Evolutionary conservation across 2,113 vertebrate genomes (phyloP), one percentile per base, ranked within the genome.

Genomic region (Aix galericulata): DNA sequence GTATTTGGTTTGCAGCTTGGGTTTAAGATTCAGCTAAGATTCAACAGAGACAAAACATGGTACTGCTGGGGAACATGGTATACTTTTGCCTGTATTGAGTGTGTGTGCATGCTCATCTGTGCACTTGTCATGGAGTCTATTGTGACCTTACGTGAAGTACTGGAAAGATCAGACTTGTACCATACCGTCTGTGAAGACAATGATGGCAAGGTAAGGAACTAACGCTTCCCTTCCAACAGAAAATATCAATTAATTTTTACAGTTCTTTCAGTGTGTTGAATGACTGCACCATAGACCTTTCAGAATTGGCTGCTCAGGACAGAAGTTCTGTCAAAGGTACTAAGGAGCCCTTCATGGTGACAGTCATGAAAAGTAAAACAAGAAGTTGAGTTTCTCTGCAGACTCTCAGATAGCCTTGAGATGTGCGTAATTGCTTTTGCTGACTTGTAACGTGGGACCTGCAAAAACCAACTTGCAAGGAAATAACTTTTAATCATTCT

Each of bases 351-450:
- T 17, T 42, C 9, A 6, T 7, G 29, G 32, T 21, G 53, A 25
- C 1, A 5, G 32, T 67, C 6, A 2, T 4, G 1, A 50, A 36
- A 73, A 14, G 63, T 3, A 12, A n/a, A 32, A 10, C 0, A 4
- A 23, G 13, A 1, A 1, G 25, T 17, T 3, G 15, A 6, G 73
- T 64, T 80, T 34, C 46, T 48, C 21, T 52, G 85, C 0, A 0
- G 73, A 6, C 31, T 56, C 34, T 25, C 52, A 2, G 5, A 11
- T 4, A 13, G 53, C 55, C 22, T 8, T 1, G 36, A 50, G 53
- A 17, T 5, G 27, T 6, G 34, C 6, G 5, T 21, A 2, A 3
- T 21, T 16, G 52, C 55, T 40, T 48, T 32, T 80, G 64, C 63
- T 27, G 55, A 9, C 52, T 32, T 15, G 38, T 12, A 8, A n/a